Conservation (phyloP, 2,797 vertebrate species). For the Pangasius mekongensis region DNA sequence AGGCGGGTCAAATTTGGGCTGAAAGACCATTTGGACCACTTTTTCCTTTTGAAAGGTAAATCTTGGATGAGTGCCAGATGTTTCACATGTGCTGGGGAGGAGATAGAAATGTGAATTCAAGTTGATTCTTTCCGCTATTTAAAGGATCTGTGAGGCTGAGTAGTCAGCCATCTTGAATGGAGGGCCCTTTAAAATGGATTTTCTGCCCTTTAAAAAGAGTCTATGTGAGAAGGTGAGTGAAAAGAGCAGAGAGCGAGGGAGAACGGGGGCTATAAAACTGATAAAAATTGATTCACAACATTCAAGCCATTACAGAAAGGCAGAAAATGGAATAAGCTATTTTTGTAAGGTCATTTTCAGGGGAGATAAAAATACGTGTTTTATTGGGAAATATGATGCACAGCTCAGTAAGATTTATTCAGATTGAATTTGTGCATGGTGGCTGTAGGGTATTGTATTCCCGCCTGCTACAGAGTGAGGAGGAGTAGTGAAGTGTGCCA, state of each 20-base stretch:
- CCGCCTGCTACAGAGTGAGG: background rate
- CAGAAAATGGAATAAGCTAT: conserved; percentile 39
- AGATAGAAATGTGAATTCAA: conserved; percentile 60
- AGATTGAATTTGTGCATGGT: too few relatives aligned
- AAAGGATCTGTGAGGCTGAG: conserved; percentile 43
- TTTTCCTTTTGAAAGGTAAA: conserved; percentile 21
- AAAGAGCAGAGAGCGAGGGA: conserved; percentile 49
- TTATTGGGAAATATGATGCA: background rate
- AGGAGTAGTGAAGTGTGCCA: conserved; percentile 22
- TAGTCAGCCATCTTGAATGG: conserved; percentile 63
- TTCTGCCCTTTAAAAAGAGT: conserved; percentile 68
- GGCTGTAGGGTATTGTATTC: background rate
- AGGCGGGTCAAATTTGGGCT: background rate
- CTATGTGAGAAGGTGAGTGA: conserved; percentile 56
- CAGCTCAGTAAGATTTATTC: conserved; percentile 28
- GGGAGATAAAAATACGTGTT: background rate
- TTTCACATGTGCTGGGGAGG: conserved; percentile 46
- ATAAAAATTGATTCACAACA: conserved; percentile 46
- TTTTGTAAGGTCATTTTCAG: background rate
- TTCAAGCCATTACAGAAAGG: conserved; percentile 40
- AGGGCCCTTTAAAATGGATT: conserved; percentile 75
- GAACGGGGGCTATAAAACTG: conserved; percentile 53
- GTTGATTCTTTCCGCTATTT: conserved; percentile 67
- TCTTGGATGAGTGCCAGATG: conserved; percentile 28
- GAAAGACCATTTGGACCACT: background rate